Evolutionary conservation across 1,140 invertebrate species (phyloP), one percentile per base, ranked within the genome.

Genomic region (Procambarus virginalis): DNA sequence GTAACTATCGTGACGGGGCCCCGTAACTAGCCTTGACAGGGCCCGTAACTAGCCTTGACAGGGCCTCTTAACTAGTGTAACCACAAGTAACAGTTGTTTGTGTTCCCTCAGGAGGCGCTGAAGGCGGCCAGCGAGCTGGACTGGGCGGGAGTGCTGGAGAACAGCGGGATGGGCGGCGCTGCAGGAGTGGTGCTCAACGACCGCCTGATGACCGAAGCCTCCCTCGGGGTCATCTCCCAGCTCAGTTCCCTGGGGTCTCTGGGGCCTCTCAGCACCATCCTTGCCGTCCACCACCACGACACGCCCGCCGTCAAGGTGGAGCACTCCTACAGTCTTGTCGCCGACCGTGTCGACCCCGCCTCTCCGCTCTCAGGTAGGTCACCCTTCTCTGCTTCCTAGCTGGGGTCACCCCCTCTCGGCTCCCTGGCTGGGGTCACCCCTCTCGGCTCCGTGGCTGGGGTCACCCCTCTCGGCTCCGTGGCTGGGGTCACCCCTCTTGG

Each of bases 171-270:
- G 17, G 55, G 45, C 2, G 80, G 86, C 17, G 79, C 79, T 12
- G 45, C 79, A 10, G 80, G 80, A 14, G 86, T 89, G n/a, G 86
- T 89, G 10, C 86, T 89, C 2, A 89, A 89, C 58, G 86, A 89
- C 70, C 14, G 86, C 2, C 68, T 89, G 3, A 89, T 89, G 68
- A 89, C 86, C 3, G 86, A 89, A 22, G 86, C 86, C 12, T 89
- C 86, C 20, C 70, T 89, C 14, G 86, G 86, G 20, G 86, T 89
- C 60, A 89, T 89, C 49, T 89, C 86, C 14, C 86, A 89, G 80
- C 70, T 89, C 10, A 89, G 70, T n/a, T 64, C 86, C 46, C 86
- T 89, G 17, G 80, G 86, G 49, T 51, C 64, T 68, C 48, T 89
- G 22, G 80, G 80, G 9, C 10, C 45, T n/a, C 70, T 89, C 46